phyloP scores from a whole-genome alignment of 2,888 invertebrate species.

The Parnassius apollo region DNA sequence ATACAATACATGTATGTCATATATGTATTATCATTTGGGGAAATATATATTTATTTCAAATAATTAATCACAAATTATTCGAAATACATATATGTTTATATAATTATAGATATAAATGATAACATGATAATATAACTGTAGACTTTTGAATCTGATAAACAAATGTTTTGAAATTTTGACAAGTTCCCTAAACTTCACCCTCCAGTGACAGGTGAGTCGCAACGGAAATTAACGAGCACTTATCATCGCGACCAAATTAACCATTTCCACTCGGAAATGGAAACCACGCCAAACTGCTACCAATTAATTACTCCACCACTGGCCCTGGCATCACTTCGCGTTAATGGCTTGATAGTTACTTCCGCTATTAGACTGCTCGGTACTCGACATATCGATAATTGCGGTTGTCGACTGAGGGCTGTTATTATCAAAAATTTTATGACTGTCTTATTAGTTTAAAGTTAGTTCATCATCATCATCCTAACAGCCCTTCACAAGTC shows the following conservation, averaged over 20 bases:
- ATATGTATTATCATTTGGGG: too few species aligned
- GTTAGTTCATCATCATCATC: too few species aligned
- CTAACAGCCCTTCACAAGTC: too few species aligned
- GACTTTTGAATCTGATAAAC: not conserved
- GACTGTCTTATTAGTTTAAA: too few species aligned
- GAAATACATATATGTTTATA: too few species aligned
- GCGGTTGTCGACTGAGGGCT: too few species aligned
- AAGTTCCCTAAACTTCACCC: conserved; percentile 25
- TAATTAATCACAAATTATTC: too few species aligned
- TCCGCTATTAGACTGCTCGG: conserved; percentile 15
- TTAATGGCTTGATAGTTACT: conserved; percentile 21
- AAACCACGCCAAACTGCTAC: conserved; percentile 32
- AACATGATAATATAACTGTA: too few species aligned
- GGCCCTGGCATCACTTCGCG: conserved; percentile 14
- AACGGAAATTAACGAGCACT: conserved; percentile 63
- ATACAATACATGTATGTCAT: too few species aligned
- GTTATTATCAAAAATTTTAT: too few species aligned
- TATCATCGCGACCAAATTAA: conserved; percentile 56
- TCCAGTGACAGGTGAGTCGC: conserved; percentile 48
- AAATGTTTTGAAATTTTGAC: conserved; percentile 20
- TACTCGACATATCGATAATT: not conserved
- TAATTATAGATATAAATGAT: too few species aligned
- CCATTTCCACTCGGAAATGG: conserved; percentile 53
- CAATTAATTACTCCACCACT: conserved; percentile 34
- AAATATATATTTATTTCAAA: too few species aligned